Conservation (phyloP, 2,888 invertebrate species). For the Odontocerum albicorne region DNA sequence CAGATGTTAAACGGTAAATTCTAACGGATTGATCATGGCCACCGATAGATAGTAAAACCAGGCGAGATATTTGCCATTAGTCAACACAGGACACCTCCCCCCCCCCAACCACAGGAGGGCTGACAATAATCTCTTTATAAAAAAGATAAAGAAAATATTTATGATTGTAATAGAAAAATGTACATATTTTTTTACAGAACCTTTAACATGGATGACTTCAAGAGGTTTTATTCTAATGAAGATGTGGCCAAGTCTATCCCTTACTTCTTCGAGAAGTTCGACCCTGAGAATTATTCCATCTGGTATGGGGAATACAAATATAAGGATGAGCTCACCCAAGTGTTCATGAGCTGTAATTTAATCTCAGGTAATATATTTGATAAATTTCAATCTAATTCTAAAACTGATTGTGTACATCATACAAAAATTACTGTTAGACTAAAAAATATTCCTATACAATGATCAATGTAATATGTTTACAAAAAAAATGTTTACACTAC, state of each 20-base stretch:
- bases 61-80: background rate
- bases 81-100: no score
- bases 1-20: no score
- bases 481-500: no score
- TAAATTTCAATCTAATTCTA: background rate
- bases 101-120: no score
- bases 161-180: no score
- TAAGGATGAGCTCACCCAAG: slow-evolving; percentile 85
- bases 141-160: no score
- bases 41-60: no score
- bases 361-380: slow-evolving; percentile 70
- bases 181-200: slow-evolving; percentile 58
- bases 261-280: slow-evolving; percentile 98
- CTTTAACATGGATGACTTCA: slow-evolving; percentile 96
- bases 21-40: no score
- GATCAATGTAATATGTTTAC: no score
- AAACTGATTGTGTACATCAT: background rate
- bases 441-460: background rate
- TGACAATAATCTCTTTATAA: no score
- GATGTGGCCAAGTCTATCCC: slow-evolving; percentile 91
- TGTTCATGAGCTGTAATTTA: slow-evolving; percentile 98
- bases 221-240: slow-evolving; percentile 96
- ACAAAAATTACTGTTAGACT: background rate
- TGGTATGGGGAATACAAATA: slow-evolving; percentile 98
- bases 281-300: slow-evolving; percentile 93